Percentiles rank a stretch among this genome's conserved stretches.
phyloP scores from a whole-genome alignment of 2,113 vertebrate species.

The Pelusios castaneus region DNA sequence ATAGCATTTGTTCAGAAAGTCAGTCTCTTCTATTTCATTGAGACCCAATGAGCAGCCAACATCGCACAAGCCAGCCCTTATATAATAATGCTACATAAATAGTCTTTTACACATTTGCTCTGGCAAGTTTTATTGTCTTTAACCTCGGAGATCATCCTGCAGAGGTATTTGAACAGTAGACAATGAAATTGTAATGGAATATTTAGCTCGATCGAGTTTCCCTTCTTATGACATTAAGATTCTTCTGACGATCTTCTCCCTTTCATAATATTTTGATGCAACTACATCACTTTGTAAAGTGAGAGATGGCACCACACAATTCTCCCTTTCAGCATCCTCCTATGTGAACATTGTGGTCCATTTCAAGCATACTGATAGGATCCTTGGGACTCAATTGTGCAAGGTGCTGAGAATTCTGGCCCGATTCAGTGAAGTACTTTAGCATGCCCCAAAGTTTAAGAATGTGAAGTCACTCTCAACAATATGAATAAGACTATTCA shows the following conservation, averaged over 20 bases:
- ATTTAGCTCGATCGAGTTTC: not conserved
- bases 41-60: not conserved
- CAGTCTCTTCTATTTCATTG: not conserved
- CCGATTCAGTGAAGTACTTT: not conserved
- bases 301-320: not conserved
- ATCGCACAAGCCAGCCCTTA: no score
- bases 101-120: not conserved
- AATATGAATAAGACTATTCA: not conserved
- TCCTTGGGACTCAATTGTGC: not conserved
- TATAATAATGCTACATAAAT: not conserved
- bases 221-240: not conserved
- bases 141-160: not conserved
- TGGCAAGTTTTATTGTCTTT: not conserved
- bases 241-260: not conserved
- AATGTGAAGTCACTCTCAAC: not conserved
- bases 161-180: not conserved
- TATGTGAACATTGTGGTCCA: not conserved
- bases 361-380: not conserved
- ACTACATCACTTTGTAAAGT: not conserved
- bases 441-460: not conserved
- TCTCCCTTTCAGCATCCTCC: not conserved
- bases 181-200: not conserved
- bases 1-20: not conserved
- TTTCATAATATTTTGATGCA: not conserved
- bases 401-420: not conserved